Conservation (phyloP, 1,140 invertebrate genomes). For the Drosophila arizonae region DNA sequence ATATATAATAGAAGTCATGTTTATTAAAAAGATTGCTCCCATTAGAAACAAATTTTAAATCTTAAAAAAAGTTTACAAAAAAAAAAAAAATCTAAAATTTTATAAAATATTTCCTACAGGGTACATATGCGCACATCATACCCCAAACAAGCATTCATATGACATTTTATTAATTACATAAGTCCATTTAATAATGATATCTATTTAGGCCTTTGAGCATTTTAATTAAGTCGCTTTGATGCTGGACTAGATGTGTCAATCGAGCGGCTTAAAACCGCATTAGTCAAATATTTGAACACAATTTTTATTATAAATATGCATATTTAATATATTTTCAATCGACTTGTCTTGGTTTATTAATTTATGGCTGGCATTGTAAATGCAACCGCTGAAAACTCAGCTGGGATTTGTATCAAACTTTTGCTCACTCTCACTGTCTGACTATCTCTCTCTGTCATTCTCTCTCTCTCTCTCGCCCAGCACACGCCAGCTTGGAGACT, state of each 20-base stretch:
- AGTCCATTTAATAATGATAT: not conserved
- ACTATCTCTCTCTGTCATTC: not conserved
- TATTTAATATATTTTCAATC: not conserved
- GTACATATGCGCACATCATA: not conserved
- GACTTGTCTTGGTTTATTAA: not conserved
- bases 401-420: not conserved
- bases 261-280: conserved; percentile 3
- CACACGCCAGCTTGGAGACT: conserved; percentile 41
- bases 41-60: no score
- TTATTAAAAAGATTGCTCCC: no score
- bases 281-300: conserved; percentile 6
- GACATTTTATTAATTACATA: conserved; percentile 9
- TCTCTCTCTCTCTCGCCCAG: not conserved
- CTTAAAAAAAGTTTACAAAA: no score
- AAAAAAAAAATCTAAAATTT: no score
- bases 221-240: conserved; percentile 4
- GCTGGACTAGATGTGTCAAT: conserved; percentile 10
- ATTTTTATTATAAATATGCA: not conserved
- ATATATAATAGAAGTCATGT: no score
- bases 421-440: not conserved
- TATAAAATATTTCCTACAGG: not conserved
- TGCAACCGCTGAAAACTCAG: conserved; percentile 33
- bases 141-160: not conserved
- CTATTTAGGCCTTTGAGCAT: not conserved
- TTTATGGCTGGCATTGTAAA: conserved; percentile 17